phyloP scores from a whole-genome alignment of 1,140 invertebrate genomes.

The Magallana angulata region DNA sequence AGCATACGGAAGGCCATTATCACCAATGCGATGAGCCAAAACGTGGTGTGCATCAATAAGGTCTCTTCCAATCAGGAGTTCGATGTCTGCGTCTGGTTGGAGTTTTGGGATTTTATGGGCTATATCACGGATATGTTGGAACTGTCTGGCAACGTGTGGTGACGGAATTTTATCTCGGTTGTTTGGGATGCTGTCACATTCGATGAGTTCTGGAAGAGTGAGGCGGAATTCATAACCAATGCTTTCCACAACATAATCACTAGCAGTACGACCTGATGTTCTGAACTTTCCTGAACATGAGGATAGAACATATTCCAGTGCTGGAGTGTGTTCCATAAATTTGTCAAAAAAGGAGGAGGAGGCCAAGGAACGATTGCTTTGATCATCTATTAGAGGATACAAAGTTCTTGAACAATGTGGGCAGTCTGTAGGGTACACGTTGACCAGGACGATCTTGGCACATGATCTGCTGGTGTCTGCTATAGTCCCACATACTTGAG shows the following conservation, averaged over 20 bases:
- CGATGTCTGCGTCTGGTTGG: no score
- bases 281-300: constrained; percentile 3
- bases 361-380: constrained; percentile 46
- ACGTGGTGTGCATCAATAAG: constrained; percentile 10
- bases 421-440: background rate
- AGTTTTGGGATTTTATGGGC: no score
- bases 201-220: no score
- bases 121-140: no score
- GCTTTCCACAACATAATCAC: no score
- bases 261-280: no score
- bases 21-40: background rate
- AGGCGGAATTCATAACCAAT: no score
- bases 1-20: background rate
- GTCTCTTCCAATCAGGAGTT: background rate
- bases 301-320: constrained; percentile 5
- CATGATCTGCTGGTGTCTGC: background rate
- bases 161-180: no score
- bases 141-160: no score
- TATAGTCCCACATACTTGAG: constrained; percentile 3
- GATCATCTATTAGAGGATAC: constrained; percentile 49
- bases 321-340: background rate
- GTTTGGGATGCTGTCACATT: no score
- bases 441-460: background rate
- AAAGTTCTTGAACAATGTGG: background rate
- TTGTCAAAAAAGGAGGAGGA: constrained; percentile 35